Evolutionary conservation across 1,140 invertebrate species (phyloP).

Genomic region (Drosophila pandora): DNA sequence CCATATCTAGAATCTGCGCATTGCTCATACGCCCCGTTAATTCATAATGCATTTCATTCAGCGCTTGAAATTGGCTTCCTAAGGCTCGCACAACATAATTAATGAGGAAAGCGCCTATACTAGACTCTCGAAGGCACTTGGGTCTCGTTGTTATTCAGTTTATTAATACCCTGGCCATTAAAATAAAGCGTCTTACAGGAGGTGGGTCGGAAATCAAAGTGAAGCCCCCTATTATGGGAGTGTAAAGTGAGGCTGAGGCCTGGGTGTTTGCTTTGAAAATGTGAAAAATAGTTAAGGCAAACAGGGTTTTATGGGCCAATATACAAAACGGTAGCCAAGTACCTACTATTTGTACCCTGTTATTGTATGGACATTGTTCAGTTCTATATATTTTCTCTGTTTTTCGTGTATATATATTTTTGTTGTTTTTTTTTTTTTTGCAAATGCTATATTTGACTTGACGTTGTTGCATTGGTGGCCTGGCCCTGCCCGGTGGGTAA

Average conservation of each 20-base stretch:
- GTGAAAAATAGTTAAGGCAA: constrained; percentile 5
- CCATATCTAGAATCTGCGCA: not conserved
- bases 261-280: constrained; percentile 4
- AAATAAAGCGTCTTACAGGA: not conserved
- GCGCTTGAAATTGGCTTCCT: not conserved
- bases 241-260: too few relatives aligned
- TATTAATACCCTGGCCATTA: not conserved
- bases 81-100: not conserved
- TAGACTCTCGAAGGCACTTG: not conserved
- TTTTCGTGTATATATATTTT: not conserved
- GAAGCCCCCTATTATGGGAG: not conserved
- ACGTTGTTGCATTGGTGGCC: constrained; percentile 1
- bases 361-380: constrained; percentile 20
- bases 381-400: not conserved
- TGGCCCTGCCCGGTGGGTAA: constrained; percentile 35
- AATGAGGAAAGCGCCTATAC: not conserved
- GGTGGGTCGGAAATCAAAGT: too few relatives aligned
- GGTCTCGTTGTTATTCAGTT: not conserved
- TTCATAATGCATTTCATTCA: constrained; percentile 1
- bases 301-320: constrained; percentile 27
- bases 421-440: not conserved
- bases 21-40: constrained; percentile 1
- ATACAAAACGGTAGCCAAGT: constrained; percentile 42
- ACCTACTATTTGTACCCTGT: not conserved
- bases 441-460: constrained; percentile 20